Conservation (phyloP, 2,888 invertebrate species). For the Salticus scenicus region DNA sequence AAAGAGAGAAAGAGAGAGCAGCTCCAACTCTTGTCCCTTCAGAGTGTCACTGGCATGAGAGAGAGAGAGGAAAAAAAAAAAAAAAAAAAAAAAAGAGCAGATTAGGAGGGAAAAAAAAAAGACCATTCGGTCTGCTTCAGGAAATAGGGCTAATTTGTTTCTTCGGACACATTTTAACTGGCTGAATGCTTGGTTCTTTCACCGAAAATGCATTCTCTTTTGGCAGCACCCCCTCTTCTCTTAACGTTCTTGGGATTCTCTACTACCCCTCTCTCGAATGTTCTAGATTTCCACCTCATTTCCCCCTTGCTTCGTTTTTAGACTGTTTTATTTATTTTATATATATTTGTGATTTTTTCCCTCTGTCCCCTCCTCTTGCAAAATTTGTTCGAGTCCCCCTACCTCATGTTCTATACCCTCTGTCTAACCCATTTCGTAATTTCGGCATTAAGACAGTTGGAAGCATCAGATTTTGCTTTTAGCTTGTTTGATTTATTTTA, state of each 20-base stretch:
- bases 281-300: conserved; percentile 69
- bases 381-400: neutral
- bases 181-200: conserved; percentile 66
- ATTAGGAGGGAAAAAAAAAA: conserved; percentile 48
- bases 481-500: conserved; percentile 63
- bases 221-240: conserved; percentile 16
- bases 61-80: conserved; percentile 63
- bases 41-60: conserved; percentile 57
- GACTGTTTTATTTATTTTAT: conserved; percentile 42
- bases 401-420: conserved; percentile 19
- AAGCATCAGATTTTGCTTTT: conserved; percentile 56
- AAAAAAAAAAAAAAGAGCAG: conserved; percentile 66
- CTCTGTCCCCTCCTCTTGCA: conserved; percentile 7
- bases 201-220: conserved; percentile 62
- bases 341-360: conserved; percentile 4
- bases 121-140: conserved; percentile 50
- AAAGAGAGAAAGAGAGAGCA: neutral
- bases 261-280: conserved; percentile 46
- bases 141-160: conserved; percentile 70
- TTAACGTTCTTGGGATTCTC: conserved; percentile 49
- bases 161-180: conserved; percentile 69
- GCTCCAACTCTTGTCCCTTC: conserved; percentile 23
- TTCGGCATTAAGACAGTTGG: conserved; percentile 68
- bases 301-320: conserved; percentile 54
- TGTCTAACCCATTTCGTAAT: conserved; percentile 68